Evolutionary conservation across 2,888 invertebrate species (phyloP).

Genomic region (Mactromeris polynyma): DNA sequence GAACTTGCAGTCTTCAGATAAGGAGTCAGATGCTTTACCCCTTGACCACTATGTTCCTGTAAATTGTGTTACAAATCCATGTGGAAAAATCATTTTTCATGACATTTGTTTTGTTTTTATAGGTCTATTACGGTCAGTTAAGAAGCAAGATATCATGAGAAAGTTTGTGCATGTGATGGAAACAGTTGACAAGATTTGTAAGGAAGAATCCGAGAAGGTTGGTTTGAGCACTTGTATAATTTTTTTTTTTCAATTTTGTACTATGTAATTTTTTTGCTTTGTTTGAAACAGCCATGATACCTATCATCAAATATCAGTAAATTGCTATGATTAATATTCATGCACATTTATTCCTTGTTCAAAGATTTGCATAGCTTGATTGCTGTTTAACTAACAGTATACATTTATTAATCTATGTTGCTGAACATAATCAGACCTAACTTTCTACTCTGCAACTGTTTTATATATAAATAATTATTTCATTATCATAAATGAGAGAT

Average conservation of each 20-base stretch:
- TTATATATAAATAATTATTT: no score
- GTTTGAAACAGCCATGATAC: no score
- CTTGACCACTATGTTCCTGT: no score
- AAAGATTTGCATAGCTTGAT: background rate
- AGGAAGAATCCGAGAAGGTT: slow-evolving; percentile 72
- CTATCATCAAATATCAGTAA: no score
- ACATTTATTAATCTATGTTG: background rate
- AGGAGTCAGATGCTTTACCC: no score
- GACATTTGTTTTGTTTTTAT: slow-evolving; percentile 14
- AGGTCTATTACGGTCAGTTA: slow-evolving; percentile 78
- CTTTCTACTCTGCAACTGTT: no score
- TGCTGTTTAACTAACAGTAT: background rate
- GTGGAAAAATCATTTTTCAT: background rate
- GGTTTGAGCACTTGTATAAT: background rate
- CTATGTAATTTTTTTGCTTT: no score
- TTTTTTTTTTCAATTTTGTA: no score
- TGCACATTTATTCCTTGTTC: background rate
- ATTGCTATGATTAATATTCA: background rate
- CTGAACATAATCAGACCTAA: no score
- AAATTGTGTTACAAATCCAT: no score
- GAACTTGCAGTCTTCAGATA: no score
- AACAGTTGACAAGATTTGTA: slow-evolving; percentile 70
- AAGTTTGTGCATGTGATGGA: slow-evolving; percentile 78
- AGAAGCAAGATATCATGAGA: slow-evolving; percentile 76
- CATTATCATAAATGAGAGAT: no score